Evolutionary conservation across 2,113 vertebrate genomes (phyloP).

Genomic region (Tyto alba): DNA sequence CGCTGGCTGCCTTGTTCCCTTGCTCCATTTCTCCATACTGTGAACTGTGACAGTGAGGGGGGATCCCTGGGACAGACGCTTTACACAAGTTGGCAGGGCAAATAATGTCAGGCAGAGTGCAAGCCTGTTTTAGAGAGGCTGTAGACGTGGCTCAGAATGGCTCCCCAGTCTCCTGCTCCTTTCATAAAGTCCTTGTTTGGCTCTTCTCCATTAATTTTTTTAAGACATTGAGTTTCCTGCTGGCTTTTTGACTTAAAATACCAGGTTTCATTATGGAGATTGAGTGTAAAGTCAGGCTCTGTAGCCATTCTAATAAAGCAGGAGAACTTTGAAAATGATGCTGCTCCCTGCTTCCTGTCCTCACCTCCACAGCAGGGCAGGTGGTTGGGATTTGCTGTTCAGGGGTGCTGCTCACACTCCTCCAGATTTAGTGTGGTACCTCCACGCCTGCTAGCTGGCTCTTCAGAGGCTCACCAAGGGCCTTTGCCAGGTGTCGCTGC

Average conservation of each 20-base stretch:
- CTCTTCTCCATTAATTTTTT: neutral
- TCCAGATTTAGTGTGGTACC: neutral
- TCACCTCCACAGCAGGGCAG: neutral
- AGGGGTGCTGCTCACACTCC: neutral
- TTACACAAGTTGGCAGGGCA: neutral
- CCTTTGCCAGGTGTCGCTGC: neutral
- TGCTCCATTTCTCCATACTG: neutral
- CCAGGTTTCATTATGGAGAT: neutral
- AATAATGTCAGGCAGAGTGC: neutral
- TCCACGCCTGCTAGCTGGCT: neutral
- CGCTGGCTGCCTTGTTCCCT: fast-evolving
- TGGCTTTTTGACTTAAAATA: neutral
- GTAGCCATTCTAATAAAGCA: neutral
- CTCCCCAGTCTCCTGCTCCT: neutral
- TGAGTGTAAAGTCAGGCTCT: neutral
- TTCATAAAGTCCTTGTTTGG: neutral
- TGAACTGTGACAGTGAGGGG: neutral
- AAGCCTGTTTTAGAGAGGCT: neutral
- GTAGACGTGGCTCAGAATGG: neutral
- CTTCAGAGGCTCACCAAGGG: neutral
- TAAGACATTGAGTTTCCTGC: neutral
- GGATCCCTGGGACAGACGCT: neutral
- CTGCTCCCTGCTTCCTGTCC: neutral
- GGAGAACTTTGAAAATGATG: neutral
- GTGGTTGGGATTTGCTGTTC: neutral